Evolutionary conservation across 2,888 invertebrate species (phyloP).

Genomic region (Fragum whitleyi): DNA sequence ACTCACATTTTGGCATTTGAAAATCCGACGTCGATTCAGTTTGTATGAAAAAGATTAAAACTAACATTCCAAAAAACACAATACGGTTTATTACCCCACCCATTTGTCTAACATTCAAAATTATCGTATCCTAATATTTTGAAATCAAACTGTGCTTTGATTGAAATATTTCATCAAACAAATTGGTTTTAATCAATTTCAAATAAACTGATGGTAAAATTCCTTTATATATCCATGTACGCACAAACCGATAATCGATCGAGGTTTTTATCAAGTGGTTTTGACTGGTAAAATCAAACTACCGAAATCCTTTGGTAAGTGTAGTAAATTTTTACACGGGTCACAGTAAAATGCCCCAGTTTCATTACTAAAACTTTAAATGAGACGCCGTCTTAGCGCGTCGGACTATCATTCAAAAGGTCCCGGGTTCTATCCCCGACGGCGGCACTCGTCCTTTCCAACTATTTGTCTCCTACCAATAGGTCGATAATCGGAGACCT

Average conservation of each 20-base stretch:
- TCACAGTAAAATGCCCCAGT: no score
- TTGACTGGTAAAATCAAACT: neutral
- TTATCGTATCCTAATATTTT: neutral
- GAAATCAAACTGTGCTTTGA: no score
- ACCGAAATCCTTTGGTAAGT: neutral
- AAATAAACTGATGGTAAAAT: neutral
- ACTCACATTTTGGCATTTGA: constrained; percentile 11
- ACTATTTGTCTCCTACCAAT: no score
- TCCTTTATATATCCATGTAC: neutral
- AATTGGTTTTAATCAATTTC: no score
- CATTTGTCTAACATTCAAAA: neutral
- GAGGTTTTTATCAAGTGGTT: neutral
- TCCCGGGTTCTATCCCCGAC: no score
- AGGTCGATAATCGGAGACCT: no score
- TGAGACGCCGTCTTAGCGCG: no score
- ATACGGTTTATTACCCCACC: neutral
- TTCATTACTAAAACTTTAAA: no score
- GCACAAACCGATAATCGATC: neutral
- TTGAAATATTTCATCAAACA: no score
- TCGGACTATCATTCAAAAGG: no score
- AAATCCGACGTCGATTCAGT: neutral
- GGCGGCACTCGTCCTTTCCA: no score
- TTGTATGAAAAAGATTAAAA: neutral
- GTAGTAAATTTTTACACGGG: neutral
- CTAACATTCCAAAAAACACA: neutral